phyloP scores from a whole-genome alignment of 2,888 invertebrate genomes.

The Pandemis corylana region DNA sequence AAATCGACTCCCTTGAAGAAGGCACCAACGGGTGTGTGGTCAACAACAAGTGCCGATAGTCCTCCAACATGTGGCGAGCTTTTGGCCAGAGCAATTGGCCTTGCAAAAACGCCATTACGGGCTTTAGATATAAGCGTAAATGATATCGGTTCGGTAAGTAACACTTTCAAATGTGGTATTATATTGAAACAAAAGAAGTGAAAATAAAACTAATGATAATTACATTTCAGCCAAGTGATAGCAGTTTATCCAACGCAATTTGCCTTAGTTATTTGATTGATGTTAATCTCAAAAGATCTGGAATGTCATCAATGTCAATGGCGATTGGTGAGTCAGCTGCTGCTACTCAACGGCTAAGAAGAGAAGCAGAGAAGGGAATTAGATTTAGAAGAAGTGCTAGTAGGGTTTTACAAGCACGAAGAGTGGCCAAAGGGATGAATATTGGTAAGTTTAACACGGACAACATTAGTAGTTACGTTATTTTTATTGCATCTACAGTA shows the following conservation, averaged over 20 bases:
- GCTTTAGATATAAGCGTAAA: slow-evolving; percentile 80
- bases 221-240: slow-evolving; percentile 71
- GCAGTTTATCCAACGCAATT: slow-evolving; percentile 73
- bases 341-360: slow-evolving; percentile 72
- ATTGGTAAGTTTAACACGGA: slow-evolving; percentile 60
- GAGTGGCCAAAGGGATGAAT: slow-evolving; percentile 79
- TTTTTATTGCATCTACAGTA: neutral
- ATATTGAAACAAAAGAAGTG: neutral
- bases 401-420: slow-evolving; percentile 74
- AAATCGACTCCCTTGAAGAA: slow-evolving; percentile 68
- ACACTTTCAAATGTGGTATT: neutral
- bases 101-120: slow-evolving; percentile 78
- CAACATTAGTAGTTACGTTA: neutral
- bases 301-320: slow-evolving; percentile 75
- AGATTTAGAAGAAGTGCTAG: slow-evolving; percentile 77
- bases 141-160: slow-evolving; percentile 76
- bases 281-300: slow-evolving; percentile 76
- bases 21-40: slow-evolving; percentile 81
- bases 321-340: slow-evolving; percentile 79
- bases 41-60: slow-evolving; percentile 74
- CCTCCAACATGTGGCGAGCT: slow-evolving; percentile 80
- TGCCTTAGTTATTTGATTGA: slow-evolving; percentile 77
- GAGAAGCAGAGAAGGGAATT: slow-evolving; percentile 78
- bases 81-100: slow-evolving; percentile 78
- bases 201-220: neutral